Evolutionary conservation across 1,140 invertebrate species (phyloP).

Genomic region (Kradibia gibbosae): DNA sequence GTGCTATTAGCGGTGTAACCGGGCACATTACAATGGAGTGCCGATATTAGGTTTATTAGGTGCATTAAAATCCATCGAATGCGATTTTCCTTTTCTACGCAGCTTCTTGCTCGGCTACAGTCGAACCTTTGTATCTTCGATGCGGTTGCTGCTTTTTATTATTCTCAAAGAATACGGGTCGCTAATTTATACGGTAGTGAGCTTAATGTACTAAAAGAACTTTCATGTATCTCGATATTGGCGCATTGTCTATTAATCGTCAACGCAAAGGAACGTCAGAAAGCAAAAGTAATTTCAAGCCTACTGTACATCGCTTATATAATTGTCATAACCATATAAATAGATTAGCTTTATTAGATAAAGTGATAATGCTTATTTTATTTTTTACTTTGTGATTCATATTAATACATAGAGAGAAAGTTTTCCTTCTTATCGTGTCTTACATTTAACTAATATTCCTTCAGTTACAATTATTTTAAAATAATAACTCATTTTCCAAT

Average conservation of each 20-base stretch:
- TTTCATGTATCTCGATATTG: not conserved
- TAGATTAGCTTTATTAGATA: not conserved
- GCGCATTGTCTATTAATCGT: not conserved
- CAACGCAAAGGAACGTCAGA: no score
- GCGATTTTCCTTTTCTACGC: not conserved
- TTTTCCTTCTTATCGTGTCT: no score
- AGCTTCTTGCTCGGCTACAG: slow-evolving; percentile 3
- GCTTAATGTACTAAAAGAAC: not conserved
- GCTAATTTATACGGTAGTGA: not conserved
- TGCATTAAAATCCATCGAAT: not conserved
- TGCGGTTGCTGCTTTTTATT: not conserved
- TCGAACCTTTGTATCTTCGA: slow-evolving; percentile 2
- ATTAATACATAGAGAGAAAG: no score
- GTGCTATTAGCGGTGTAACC: not conserved
- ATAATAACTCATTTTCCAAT: no score
- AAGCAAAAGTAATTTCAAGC: no score
- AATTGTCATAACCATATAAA: no score
- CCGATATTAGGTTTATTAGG: not conserved
- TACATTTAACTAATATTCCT: no score
- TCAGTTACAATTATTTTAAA: no score
- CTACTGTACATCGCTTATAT: no score
- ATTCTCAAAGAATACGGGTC: not conserved
- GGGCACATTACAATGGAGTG: not conserved
- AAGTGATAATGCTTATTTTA: no score
- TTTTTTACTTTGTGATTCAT: no score